A percentile compares a stretch with the other conserved stretches of the same genome.
Evolutionary conservation across 2,113 vertebrate species (phyloP).

Genomic region (Talpa occidentalis): DNA sequence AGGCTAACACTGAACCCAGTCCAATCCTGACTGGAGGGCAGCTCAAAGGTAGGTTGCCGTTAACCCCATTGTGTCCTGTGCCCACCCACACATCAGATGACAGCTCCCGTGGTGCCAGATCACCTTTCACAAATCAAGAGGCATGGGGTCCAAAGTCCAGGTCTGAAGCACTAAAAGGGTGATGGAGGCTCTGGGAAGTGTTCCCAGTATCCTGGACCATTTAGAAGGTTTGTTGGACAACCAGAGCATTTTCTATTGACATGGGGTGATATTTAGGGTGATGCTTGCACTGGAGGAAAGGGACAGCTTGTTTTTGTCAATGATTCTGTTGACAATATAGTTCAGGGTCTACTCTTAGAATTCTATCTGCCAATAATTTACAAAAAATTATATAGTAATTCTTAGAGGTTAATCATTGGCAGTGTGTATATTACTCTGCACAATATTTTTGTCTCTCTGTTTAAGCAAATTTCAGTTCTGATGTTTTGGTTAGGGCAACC

Average conservation of each 20-base stretch:
- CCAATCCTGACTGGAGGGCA: slow-evolving; percentile 65
- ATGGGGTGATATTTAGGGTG: slow-evolving; percentile 44
- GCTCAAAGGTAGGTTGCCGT: slow-evolving; percentile 69
- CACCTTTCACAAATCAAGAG: slow-evolving; percentile 78
- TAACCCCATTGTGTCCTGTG: slow-evolving; percentile 54
- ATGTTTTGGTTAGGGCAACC: slow-evolving; percentile 78
- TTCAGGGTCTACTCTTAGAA: slow-evolving; percentile 24
- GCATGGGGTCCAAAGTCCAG: background rate
- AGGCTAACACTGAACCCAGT: slow-evolving; percentile 63
- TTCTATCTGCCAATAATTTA: slow-evolving; percentile 77
- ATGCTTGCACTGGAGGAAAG: slow-evolving; percentile 76
- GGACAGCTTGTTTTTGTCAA: slow-evolving; percentile 71
- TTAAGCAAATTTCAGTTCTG: slow-evolving; percentile 82
- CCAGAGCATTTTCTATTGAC: slow-evolving; percentile 55
- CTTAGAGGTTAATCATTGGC: slow-evolving; percentile 72
- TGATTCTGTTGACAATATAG: slow-evolving; percentile 73
- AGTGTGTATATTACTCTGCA: slow-evolving; percentile 56
- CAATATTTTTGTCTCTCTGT: slow-evolving; percentile 76
- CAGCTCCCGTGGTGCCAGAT: slow-evolving; percentile 51
- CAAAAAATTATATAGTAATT: slow-evolving; percentile 80
- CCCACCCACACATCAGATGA: slow-evolving; percentile 76
- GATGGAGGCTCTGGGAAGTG: slow-evolving; percentile 26
- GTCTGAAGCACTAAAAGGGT: slow-evolving; percentile 54
- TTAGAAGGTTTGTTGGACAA: slow-evolving; percentile 4
- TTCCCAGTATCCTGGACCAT: slow-evolving; percentile 23